Percentiles rank a stretch among this genome's conserved stretches.
phyloP scores from a whole-genome alignment of 2,113 vertebrate species.

The Macquaria australasica region DNA sequence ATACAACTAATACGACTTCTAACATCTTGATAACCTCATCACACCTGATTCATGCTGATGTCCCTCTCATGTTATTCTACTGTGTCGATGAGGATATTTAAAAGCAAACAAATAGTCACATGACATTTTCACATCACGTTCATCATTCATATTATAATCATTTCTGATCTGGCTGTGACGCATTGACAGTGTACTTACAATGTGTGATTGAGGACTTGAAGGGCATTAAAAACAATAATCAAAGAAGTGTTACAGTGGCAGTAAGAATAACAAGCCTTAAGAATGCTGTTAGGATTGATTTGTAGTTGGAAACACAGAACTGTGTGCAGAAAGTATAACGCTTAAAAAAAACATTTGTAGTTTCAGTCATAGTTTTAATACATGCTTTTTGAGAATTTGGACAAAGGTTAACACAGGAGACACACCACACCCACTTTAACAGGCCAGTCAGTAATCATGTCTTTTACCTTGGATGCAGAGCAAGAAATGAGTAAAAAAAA shows the following conservation, averaged over 20 bases:
- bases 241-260: too few species aligned
- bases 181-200: neutral
- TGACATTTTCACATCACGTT: neutral
- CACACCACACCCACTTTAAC: neutral
- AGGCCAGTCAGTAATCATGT: neutral
- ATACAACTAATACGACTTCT: neutral
- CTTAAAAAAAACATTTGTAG: neutral
- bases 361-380: neutral
- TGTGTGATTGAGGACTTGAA: neutral
- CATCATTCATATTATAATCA: neutral
- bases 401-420: neutral
- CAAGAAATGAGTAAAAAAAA: neutral
- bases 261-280: neutral
- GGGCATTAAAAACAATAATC: neutral
- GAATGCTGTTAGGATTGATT: neutral
- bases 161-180: neutral
- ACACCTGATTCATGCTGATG: neutral
- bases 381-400: neutral
- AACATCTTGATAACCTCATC: neutral
- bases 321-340: neutral
- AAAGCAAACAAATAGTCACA: neutral
- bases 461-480: neutral
- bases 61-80: too few species aligned
- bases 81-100: neutral
- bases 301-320: neutral